Evolutionary conservation across 2,888 invertebrate species (phyloP).

Genomic region (Ferdinandea cuprea): DNA sequence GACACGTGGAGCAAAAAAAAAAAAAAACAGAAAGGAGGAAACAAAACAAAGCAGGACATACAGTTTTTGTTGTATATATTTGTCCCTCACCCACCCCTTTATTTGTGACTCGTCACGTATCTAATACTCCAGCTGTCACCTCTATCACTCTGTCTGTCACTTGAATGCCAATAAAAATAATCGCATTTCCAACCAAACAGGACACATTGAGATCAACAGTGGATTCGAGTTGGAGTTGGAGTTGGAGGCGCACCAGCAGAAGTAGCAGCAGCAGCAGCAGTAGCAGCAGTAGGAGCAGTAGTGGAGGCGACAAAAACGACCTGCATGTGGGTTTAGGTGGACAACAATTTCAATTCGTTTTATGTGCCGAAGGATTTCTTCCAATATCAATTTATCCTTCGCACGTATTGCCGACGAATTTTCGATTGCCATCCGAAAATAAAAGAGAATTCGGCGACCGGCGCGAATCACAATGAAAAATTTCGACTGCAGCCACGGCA

Average conservation of each 20-base stretch:
- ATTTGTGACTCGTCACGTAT: slow-evolving; percentile 68
- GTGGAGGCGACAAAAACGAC: slow-evolving; percentile 14
- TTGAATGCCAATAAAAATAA: slow-evolving; percentile 75
- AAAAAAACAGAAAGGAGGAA: no score
- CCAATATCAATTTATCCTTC: slow-evolving; percentile 64
- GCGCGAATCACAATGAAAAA: slow-evolving; percentile 51
- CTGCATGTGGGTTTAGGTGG: slow-evolving; percentile 37
- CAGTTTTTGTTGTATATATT: slow-evolving; percentile 13
- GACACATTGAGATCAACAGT: slow-evolving; percentile 63
- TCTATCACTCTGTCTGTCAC: slow-evolving; percentile 73
- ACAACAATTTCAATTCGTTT: slow-evolving; percentile 62
- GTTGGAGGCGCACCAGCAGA: no score
- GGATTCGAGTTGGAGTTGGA: no score
- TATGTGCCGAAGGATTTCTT: slow-evolving; percentile 46
- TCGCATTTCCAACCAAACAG: slow-evolving; percentile 63
- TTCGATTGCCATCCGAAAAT: slow-evolving; percentile 45
- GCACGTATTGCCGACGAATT: slow-evolving; percentile 62
- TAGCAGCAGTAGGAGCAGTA: no score
- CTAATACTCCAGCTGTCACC: slow-evolving; percentile 73
- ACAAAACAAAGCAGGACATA: slow-evolving; percentile 56
- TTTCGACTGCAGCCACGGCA: slow-evolving; percentile 53
- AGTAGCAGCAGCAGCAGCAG: slow-evolving; percentile 15
- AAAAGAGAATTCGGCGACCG: slow-evolving; percentile 38
- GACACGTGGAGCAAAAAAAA: neutral
- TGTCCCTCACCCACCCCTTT: neutral